Evolutionary conservation across 2,113 vertebrate genomes (phyloP).

Genomic region (Urocitellus parryii): DNA sequence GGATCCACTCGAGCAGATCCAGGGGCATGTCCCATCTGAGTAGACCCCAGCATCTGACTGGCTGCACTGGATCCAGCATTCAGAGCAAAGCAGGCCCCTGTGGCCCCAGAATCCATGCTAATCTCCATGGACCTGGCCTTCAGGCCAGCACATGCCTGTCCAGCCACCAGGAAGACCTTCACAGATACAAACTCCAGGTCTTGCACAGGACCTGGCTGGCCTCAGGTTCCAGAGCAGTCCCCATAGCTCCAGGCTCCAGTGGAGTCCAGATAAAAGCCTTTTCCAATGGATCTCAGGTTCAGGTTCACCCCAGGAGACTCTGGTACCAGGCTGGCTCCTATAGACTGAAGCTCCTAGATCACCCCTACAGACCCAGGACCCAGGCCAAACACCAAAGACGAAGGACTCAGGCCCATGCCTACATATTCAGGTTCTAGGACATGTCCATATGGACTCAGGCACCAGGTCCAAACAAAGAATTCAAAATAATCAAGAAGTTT

Average conservation of each 20-base stretch:
- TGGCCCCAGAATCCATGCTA: not conserved
- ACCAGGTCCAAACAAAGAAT: not conserved
- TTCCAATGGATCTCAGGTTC: not conserved
- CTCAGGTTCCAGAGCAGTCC: not conserved
- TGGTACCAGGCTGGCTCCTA: not conserved
- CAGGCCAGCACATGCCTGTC: no score
- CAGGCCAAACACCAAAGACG: not conserved
- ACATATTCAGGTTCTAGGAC: not conserved
- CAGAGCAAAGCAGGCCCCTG: not conserved
- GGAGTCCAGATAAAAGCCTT: not conserved
- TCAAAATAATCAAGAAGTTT: not conserved
- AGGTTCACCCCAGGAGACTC: not conserved
- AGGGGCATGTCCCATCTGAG: not conserved
- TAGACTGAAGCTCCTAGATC: not conserved
- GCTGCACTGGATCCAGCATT: no score
- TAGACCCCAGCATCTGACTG: not conserved
- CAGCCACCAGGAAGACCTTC: not conserved
- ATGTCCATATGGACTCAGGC: not conserved
- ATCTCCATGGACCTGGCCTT: not conserved
- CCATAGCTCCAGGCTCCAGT: not conserved
- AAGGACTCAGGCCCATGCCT: not conserved
- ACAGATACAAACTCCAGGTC: no score
- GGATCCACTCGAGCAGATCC: not conserved
- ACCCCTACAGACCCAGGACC: not conserved
- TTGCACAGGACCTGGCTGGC: not conserved